Evolutionary conservation across 2,113 vertebrate species (phyloP).

Genomic region (Dendropsophus ebraccatus): DNA sequence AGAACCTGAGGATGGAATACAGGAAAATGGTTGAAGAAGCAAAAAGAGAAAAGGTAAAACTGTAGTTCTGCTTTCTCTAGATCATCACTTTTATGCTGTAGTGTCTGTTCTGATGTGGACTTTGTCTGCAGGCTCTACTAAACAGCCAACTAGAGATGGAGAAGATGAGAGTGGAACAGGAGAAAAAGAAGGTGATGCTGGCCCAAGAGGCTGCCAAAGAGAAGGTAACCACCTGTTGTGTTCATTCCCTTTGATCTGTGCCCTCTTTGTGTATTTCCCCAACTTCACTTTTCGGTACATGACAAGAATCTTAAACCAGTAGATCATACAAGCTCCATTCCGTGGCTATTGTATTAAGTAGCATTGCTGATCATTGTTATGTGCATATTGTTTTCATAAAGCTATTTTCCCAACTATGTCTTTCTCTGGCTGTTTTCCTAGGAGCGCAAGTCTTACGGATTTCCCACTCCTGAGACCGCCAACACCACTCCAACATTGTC

Average conservation of each 20-base stretch:
- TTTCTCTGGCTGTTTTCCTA: slow-evolving; percentile 62
- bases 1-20: slow-evolving; percentile 88
- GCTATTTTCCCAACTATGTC: background rate
- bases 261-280: too few relatives aligned
- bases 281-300: too few relatives aligned
- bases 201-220: slow-evolving; percentile 92
- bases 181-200: slow-evolving; percentile 92
- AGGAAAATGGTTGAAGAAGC: slow-evolving; percentile 84
- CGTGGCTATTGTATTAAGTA: background rate
- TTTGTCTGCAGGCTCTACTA: slow-evolving; percentile 77
- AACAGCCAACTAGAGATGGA: slow-evolving; percentile 96
- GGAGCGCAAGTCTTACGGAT: slow-evolving; percentile 82
- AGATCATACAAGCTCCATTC: background rate
- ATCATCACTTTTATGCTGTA: background rate
- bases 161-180: slow-evolving; percentile 97
- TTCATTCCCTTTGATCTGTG: too few relatives aligned
- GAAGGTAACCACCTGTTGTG: too few relatives aligned
- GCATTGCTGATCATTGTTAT: too few relatives aligned
- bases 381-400: too few relatives aligned
- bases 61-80: background rate
- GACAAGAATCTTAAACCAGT: background rate
- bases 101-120: background rate
- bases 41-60: slow-evolving; percentile 91
- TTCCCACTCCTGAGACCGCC: slow-evolving; percentile 76
- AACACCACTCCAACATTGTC: slow-evolving; percentile 90